phyloP scores from a whole-genome alignment of 2,113 vertebrate genomes.

The Petrocephalus microphthalmus region DNA sequence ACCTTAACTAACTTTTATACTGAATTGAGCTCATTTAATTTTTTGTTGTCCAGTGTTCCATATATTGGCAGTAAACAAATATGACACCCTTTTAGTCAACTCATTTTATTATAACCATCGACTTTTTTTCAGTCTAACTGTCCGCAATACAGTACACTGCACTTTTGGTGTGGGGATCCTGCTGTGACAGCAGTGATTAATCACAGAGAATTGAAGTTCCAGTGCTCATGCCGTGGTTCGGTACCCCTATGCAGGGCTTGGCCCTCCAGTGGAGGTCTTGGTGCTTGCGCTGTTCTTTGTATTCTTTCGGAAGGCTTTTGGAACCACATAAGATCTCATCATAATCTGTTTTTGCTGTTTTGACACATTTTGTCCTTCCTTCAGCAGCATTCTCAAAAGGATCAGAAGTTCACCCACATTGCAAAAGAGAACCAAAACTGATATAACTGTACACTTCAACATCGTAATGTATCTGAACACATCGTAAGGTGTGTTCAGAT shows the following conservation, averaged over 20 bases:
- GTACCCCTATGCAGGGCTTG: not conserved
- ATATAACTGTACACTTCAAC: not conserved
- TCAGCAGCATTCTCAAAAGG: not conserved
- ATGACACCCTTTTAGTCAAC: not conserved
- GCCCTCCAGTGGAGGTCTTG: not conserved
- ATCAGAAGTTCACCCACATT: not conserved
- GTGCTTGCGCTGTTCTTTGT: not conserved
- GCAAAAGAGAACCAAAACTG: not conserved
- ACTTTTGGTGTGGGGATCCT: not conserved
- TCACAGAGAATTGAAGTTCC: not conserved
- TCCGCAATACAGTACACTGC: not conserved
- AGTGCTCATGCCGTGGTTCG: not conserved
- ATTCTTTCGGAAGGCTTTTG: not conserved
- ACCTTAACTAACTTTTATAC: not conserved
- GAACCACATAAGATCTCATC: not conserved
- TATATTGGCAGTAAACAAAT: not conserved
- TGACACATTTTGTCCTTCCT: not conserved
- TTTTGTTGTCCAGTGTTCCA: not conserved
- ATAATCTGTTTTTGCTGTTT: not conserved
- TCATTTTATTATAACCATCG: not conserved
- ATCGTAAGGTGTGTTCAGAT: not conserved
- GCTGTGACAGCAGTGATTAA: not conserved
- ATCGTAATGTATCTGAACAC: no score
- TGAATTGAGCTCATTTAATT: not conserved
- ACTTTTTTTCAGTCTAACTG: not conserved